phyloP scores from a whole-genome alignment of 2,888 invertebrate species.

The Seira musarum region DNA sequence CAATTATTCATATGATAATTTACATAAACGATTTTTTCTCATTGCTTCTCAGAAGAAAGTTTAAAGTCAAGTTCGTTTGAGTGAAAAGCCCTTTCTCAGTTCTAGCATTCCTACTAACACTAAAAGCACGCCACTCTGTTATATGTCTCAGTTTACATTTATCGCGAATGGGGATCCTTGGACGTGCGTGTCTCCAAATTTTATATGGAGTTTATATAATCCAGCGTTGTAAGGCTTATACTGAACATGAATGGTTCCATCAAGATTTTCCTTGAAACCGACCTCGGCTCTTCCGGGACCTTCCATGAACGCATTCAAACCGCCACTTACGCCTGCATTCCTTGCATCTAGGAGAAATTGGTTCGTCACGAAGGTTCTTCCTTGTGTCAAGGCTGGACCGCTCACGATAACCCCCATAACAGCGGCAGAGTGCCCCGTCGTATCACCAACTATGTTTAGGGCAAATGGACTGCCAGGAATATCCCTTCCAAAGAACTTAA shows the following conservation, averaged over 20 bases:
- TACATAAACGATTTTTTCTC: no score
- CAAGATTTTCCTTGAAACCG: slow-evolving; percentile 67
- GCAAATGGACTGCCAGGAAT: slow-evolving; percentile 66
- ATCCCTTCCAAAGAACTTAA: slow-evolving; percentile 68
- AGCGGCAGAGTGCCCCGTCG: slow-evolving; percentile 58
- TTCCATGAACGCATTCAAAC: slow-evolving; percentile 69
- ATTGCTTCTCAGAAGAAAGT: no score
- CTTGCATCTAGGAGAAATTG: slow-evolving; percentile 68
- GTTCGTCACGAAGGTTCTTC: slow-evolving; percentile 63
- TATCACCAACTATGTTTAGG: slow-evolving; percentile 65
- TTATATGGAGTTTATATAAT: slow-evolving; percentile 66
- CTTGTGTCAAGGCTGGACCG: slow-evolving; percentile 64
- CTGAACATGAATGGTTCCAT: slow-evolving; percentile 67
- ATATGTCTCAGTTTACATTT: slow-evolving; percentile 60
- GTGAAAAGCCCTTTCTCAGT: no score
- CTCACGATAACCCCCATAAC: slow-evolving; percentile 65
- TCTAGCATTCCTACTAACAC: not conserved
- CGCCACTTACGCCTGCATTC: slow-evolving; percentile 66
- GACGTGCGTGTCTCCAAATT: slow-evolving; percentile 66
- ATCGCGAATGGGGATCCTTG: slow-evolving; percentile 66
- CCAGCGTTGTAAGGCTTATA: slow-evolving; percentile 68
- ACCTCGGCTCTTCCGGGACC: slow-evolving; percentile 68
- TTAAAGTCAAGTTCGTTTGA: no score
- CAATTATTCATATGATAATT: no score
- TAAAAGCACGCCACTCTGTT: not conserved